Percentiles rank a stretch among this genome's conserved stretches.
These are phyloP conservation scores for Iguana delicatissima DNA, from an alignment of 2,797 vertebrate species.

Conservation along the genomic window DNA sequence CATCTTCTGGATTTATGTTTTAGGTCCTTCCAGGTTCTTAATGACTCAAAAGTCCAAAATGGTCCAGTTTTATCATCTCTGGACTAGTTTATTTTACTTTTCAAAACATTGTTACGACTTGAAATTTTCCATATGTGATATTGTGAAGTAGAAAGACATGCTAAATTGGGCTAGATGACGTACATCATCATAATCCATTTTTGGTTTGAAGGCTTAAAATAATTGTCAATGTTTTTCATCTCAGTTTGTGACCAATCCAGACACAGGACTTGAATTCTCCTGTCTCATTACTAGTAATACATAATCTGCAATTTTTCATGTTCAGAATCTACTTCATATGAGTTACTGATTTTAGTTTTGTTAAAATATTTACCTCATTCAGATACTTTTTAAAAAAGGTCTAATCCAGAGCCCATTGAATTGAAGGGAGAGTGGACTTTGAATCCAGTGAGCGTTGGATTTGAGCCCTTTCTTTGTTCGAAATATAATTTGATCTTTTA, in stretches of 20 bases:
- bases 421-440: constrained; percentile 34
- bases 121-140: constrained; percentile 68
- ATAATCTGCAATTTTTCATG: constrained; percentile 74
- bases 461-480: constrained; percentile 30
- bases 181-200: constrained; percentile 76
- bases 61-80: constrained; percentile 58
- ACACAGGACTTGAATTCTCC: constrained; percentile 77
- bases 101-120: constrained; percentile 53
- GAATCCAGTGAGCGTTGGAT: constrained; percentile 48
- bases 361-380: constrained; percentile 66
- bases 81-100: constrained; percentile 57
- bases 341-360: constrained; percentile 60
- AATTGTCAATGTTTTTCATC: constrained; percentile 79
- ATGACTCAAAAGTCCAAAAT: constrained; percentile 61
- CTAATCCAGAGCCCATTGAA: constrained; percentile 45
- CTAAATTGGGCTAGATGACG: constrained; percentile 77
- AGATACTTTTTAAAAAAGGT: constrained; percentile 19
- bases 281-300: constrained; percentile 75
- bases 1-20: constrained; percentile 24
- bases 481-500: constrained; percentile 50
- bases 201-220: constrained; percentile 76
- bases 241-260: constrained; percentile 78
- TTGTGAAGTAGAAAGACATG: constrained; percentile 76
- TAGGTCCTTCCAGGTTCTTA: constrained; percentile 64
- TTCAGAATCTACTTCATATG: constrained; percentile 75